Evolutionary conservation across 2,113 vertebrate species (phyloP).

Genomic region (Rhodinocichla rosea): DNA sequence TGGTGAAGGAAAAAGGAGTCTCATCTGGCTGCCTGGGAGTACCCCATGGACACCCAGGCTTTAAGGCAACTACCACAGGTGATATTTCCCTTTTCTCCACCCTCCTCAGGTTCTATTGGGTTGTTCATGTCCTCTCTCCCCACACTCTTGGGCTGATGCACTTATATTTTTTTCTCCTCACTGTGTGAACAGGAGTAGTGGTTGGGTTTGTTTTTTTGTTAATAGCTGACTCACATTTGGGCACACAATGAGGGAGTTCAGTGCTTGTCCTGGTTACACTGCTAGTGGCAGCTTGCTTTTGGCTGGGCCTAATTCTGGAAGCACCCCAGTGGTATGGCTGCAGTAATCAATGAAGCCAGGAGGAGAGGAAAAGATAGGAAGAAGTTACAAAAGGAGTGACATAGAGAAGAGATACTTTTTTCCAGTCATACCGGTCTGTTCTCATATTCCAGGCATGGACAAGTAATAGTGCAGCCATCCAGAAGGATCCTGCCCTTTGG

Average conservation of each 20-base stretch:
- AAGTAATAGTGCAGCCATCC: constrained; percentile 83
- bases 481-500: constrained; percentile 86
- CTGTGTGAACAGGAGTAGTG: too few relatives aligned
- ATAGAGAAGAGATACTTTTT: neutral
- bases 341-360: neutral
- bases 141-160: neutral
- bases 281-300: neutral
- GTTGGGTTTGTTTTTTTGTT: neutral
- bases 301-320: neutral
- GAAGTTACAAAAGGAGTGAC: neutral
- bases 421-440: constrained; percentile 82
- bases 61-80: neutral
- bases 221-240: neutral
- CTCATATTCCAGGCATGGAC: constrained; percentile 89
- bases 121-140: neutral
- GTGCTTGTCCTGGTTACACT: neutral
- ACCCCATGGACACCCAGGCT: neutral
- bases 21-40: neutral
- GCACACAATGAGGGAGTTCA: neutral
- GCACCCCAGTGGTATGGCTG: neutral
- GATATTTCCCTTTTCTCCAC: neutral
- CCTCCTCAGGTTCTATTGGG: neutral
- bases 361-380: neutral
- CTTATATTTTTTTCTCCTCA: neutral
- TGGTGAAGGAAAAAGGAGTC: neutral